A percentile compares a stretch with the other conserved stretches of the same genome.
Evolutionary conservation across 2,888 invertebrate species (phyloP).

Genomic region (Leptarthrus brevirostris): DNA sequence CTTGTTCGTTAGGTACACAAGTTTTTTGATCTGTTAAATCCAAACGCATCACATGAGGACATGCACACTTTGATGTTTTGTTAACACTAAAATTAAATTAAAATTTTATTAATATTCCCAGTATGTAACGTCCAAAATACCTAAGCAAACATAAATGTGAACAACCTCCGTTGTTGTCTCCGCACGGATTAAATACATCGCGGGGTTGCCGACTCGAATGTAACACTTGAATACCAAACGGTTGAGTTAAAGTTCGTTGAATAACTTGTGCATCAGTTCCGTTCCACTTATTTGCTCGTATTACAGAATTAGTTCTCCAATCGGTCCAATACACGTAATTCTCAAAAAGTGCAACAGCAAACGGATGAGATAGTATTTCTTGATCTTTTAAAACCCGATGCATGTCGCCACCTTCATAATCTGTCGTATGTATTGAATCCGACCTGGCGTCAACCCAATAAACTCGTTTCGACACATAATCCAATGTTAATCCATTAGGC

Average conservation of each 20-base stretch:
- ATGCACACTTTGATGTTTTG: constrained; percentile 77
- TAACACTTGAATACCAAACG: constrained; percentile 88
- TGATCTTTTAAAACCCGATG: constrained; percentile 75
- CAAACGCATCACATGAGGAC: constrained; percentile 88
- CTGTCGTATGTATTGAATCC: constrained; percentile 86
- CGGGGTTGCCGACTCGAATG: constrained; percentile 81
- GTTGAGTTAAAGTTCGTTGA: constrained; percentile 86
- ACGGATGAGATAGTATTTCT: constrained; percentile 85
- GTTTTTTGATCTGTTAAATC: constrained; percentile 71
- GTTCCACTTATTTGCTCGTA: constrained; percentile 89
- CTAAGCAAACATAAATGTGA: constrained; percentile 83
- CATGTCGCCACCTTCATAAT: constrained; percentile 82
- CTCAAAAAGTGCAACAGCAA: constrained; percentile 87
- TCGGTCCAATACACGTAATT: constrained; percentile 94
- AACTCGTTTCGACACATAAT: constrained; percentile 77
- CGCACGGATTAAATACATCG: constrained; percentile 74
- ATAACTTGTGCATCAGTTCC: constrained; percentile 81
- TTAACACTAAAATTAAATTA: constrained; percentile 67
- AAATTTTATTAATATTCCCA: neutral
- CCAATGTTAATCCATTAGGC: constrained; percentile 87
- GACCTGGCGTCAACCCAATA: constrained; percentile 92
- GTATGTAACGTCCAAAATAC: too few species aligned
- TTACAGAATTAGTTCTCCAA: constrained; percentile 89
- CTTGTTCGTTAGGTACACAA: constrained; percentile 78
- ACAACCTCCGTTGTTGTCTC: constrained; percentile 77